phyloP scores from a whole-genome alignment of 2,113 vertebrate genomes.

The Spilogale gracilis region DNA sequence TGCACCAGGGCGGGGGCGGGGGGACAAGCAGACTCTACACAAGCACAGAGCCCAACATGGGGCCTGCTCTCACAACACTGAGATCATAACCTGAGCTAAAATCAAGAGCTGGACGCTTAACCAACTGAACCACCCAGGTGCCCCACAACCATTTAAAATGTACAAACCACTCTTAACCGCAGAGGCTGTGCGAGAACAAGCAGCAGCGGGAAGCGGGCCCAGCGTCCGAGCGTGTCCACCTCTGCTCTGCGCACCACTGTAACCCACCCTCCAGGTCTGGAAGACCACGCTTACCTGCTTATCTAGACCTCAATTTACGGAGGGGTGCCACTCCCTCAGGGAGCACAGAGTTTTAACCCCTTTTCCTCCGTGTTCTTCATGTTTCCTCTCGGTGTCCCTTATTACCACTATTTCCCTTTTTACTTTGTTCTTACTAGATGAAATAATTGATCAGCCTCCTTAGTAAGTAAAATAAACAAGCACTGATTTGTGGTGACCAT shows the following conservation, averaged over 20 bases:
- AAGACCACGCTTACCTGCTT: neutral
- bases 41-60: neutral
- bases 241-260: neutral
- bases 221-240: accelerated
- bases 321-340: accelerated
- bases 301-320: too few relatives aligned
- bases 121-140: neutral
- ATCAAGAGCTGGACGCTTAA: neutral
- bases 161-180: neutral
- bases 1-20: neutral
- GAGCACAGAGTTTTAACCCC: neutral
- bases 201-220: neutral
- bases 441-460: neutral
- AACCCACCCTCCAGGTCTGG: neutral
- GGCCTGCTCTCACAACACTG: neutral
- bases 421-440: neutral
- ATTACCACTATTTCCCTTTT: neutral
- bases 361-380: neutral
- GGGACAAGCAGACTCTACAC: neutral
- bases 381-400: neutral
- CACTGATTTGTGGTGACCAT: neutral
- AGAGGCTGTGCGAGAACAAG: neutral
- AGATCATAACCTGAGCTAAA: neutral
- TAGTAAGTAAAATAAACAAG: neutral
- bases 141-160: neutral